Base-by-base conservation (phyloP, 2,888 invertebrate species). In the Melanchra persicariae region DNA sequence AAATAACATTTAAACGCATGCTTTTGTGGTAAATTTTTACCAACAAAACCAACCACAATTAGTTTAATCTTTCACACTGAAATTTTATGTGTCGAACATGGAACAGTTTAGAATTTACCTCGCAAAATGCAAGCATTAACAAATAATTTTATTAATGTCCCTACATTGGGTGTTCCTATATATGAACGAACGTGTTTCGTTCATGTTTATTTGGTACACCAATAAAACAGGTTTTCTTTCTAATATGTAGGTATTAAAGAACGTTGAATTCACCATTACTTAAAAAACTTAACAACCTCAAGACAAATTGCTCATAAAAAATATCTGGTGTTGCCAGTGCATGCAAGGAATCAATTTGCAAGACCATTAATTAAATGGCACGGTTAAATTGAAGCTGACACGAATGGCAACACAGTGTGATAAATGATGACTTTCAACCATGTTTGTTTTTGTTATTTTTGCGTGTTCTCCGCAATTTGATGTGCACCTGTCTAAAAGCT, bases 331-430 rank as follows among this genome's bases (percentile, higher is more conserved):
- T 57, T 81, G 55, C 47, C 45, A 73, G 45, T 52, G 40, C 72
- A 74, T 89, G 86, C 85, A 85, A 88, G 83, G 67, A 66, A 84
- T 82, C 84, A 85, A 87, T 89, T 87, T 85, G 86, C 81, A 77
- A 83, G 64, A 70, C 82, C 79, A 88, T 88, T 85, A 85, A 87
- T 87, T 88, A 84, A 87, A 87, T 87, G 66, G 76, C 63, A 63
- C 77, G 71, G 78, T 83, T 79, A 80, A 84, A 83, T 86, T 85
- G 84, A 87, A 82, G 77, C 81, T 62, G 67, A 70, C 87, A 80
- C 85, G 85, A 86, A 79, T 81, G 74, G 78, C 81, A 68, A 73
- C 64, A 70, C 63, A 9, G 52, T 64, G 73, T 79, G 82, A 85
- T 86, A 79, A 77, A 84, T 86, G 63, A 66, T 30, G 45, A 74